These are phyloP conservation scores for Solea solea DNA, from an alignment of 2,113 vertebrate species.

Conservation along the genomic window DNA sequence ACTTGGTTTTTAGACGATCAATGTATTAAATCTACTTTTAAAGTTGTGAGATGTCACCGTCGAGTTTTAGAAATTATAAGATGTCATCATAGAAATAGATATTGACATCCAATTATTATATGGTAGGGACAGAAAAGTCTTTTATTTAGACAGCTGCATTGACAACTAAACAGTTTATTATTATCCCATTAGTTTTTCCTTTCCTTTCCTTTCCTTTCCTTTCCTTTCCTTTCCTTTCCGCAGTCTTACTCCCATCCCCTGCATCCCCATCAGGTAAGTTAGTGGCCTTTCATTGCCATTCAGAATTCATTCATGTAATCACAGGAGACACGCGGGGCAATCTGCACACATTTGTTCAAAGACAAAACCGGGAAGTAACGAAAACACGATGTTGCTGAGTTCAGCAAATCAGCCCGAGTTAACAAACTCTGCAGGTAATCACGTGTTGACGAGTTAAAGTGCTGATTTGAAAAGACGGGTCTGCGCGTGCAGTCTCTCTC, in stretches of 20 bases:
- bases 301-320: slow-evolving; percentile 37
- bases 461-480: slow-evolving; percentile 35
- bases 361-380: slow-evolving; percentile 39
- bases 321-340: slow-evolving; percentile 45
- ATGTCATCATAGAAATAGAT: slow-evolving; percentile 20
- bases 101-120: slow-evolving; percentile 27
- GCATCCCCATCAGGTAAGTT: slow-evolving; percentile 2
- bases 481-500: background rate
- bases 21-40: slow-evolving; percentile 11
- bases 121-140: slow-evolving; percentile 6
- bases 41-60: slow-evolving; percentile 12
- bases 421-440: slow-evolving; percentile 62
- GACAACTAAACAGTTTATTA: background rate
- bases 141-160: slow-evolving; percentile 31
- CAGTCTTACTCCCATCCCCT: background rate
- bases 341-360: slow-evolving; percentile 53
- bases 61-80: slow-evolving; percentile 27
- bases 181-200: background rate
- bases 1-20: slow-evolving; percentile 30
- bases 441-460: slow-evolving; percentile 32
- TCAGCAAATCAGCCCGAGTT: slow-evolving; percentile 55
- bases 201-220: slow-evolving; percentile 8
- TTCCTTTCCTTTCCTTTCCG: background rate
- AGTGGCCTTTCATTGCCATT: slow-evolving; percentile 25
- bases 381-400: slow-evolving; percentile 48